Conservation (phyloP, 2,113 vertebrate genomes). For the Desmodus rotundus region DNA sequence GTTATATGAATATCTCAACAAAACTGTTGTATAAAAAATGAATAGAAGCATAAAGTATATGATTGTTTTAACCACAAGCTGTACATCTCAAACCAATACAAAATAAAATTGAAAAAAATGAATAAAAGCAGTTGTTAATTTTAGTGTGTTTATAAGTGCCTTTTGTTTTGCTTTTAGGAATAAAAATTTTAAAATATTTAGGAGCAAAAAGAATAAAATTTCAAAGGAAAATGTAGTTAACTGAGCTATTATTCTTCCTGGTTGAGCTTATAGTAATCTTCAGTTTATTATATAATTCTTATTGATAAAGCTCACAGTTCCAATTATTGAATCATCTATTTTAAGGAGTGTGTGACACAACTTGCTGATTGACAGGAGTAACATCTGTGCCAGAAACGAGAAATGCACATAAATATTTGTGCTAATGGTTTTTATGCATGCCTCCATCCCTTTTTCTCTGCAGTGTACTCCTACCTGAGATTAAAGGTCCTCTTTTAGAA, state of each 20-base stretch:
- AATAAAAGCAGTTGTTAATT: background rate
- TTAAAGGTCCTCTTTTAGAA: background rate
- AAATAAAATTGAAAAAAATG: background rate
- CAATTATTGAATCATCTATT: background rate
- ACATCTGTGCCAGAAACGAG: background rate
- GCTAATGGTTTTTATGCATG: background rate
- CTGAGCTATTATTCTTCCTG: background rate
- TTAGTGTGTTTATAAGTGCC: background rate
- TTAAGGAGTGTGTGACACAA: background rate
- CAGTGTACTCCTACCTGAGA: background rate
- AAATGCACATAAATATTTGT: background rate
- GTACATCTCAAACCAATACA: background rate
- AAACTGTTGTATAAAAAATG: background rate
- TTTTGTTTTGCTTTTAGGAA: background rate
- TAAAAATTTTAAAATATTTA: background rate
- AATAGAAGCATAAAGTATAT: background rate
- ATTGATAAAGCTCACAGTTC: background rate
- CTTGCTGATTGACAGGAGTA: background rate
- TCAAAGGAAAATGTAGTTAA: background rate
- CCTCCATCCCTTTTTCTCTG: background rate
- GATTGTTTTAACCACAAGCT: background rate
- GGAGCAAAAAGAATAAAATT: background rate
- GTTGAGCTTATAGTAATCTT: background rate
- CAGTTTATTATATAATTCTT: background rate
- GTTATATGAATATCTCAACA: background rate